phyloP scores from a whole-genome alignment of 2,888 invertebrate genomes.

The Limnephilus rhombicus region DNA sequence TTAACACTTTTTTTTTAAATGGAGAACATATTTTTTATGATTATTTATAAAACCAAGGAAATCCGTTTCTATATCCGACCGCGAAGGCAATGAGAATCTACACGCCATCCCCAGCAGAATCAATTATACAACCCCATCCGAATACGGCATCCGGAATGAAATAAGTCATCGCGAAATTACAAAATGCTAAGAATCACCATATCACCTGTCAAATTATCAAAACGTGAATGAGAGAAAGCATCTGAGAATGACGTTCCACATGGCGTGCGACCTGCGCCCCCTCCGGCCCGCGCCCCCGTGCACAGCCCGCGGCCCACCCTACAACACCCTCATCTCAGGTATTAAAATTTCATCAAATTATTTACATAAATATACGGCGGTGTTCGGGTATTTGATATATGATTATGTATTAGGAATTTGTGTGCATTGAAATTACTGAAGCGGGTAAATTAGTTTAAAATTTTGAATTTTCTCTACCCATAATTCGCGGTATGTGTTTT shows the following conservation, averaged over 20 bases:
- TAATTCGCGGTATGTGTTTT: neutral
- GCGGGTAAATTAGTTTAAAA: neutral
- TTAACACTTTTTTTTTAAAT: neutral
- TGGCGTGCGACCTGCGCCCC: constrained; percentile 35
- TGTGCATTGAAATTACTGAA: constrained; percentile 9
- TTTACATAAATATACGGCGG: constrained; percentile 44
- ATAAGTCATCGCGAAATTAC: constrained; percentile 55
- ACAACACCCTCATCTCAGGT: constrained; percentile 35
- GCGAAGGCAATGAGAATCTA: neutral
- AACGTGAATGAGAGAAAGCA: constrained; percentile 59
- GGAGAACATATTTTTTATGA: neutral
- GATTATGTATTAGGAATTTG: neutral
- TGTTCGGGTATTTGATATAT: constrained; percentile 10
- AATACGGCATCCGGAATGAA: constrained; percentile 25
- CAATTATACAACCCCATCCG: constrained; percentile 50
- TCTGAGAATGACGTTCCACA: constrained; percentile 59
- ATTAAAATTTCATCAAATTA: constrained; percentile 49
- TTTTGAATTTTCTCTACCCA: neutral
- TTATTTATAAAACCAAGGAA: neutral
- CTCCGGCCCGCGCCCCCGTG: neutral
- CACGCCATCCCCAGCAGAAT: constrained; percentile 18
- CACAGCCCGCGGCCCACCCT: neutral
- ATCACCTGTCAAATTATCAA: constrained; percentile 64
- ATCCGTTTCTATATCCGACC: neutral
- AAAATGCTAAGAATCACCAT: constrained; percentile 61